A percentile compares a stretch with the other conserved stretches of the same genome.
Conservation (phyloP, 2,113 vertebrate genomes). For the Phyllostomus hastatus region DNA sequence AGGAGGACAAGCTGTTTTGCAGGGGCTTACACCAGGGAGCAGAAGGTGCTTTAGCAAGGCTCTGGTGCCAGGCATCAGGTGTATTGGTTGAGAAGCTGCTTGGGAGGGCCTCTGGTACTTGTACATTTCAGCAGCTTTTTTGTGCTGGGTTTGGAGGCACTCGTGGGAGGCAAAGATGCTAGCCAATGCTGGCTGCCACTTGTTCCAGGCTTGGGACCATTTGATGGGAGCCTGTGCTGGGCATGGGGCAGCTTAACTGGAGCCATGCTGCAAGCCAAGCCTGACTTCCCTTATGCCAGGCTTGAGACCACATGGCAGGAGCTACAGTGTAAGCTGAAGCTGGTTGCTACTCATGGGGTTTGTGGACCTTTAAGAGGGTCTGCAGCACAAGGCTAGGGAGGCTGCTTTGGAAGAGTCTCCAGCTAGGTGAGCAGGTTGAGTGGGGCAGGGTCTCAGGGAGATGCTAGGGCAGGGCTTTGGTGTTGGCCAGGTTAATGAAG, state of each 20-base stretch:
- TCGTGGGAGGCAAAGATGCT: neutral
- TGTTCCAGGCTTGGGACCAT: neutral
- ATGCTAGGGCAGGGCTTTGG: neutral
- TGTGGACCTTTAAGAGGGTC: neutral
- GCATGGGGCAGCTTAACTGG: neutral
- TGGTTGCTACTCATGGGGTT: neutral
- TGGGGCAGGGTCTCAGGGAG: neutral
- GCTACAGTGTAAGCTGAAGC: neutral
- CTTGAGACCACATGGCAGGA: neutral
- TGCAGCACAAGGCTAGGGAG: neutral
- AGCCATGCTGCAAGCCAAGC: neutral
- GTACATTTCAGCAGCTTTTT: neutral
- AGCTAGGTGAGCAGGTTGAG: neutral
- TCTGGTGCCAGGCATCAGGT: neutral
- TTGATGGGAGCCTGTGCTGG: neutral
- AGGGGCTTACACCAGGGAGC: neutral
- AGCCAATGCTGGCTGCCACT: neutral
- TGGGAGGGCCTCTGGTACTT: neutral
- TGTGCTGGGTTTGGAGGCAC: neutral
- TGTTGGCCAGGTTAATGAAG: neutral
- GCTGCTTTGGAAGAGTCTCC: neutral
- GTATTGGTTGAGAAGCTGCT: neutral
- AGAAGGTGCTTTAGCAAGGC: neutral
- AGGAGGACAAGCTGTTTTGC: neutral
- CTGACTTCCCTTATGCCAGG: neutral